Percentiles rank a stretch among this genome's conserved stretches.
Conservation (phyloP, 1,140 invertebrate species). For the Drosophila auraria region DNA sequence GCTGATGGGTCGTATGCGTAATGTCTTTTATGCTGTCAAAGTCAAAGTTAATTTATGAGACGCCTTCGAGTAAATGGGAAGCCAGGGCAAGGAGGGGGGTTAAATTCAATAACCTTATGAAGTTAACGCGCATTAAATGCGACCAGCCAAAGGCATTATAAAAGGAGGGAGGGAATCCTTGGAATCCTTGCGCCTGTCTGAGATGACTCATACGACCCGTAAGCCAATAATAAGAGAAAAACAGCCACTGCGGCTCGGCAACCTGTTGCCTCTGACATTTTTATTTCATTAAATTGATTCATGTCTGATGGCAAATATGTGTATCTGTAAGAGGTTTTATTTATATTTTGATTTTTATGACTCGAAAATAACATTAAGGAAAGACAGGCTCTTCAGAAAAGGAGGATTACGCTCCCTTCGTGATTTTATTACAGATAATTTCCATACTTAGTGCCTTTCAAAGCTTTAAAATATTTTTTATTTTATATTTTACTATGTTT, state of each 20-base stretch:
- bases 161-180: neutral
- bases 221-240: conserved; percentile 22
- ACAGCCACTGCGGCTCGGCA: conserved; percentile 11
- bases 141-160: conserved; percentile 29
- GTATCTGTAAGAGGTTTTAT: neutral
- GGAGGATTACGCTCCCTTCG: no score
- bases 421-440: no score
- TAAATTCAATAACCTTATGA: conserved; percentile 77
- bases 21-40: conserved; percentile 74
- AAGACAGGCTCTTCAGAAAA: no score
- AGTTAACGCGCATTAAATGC: conserved; percentile 74
- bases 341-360: neutral
- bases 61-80: conserved; percentile 30
- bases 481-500: no score
- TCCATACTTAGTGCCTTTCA: no score
- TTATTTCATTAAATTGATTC: conserved; percentile 36
- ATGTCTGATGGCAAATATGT: conserved; percentile 16
- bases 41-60: conserved; percentile 72
- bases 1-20: conserved; percentile 66
- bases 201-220: conserved; percentile 40
- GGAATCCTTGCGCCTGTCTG: conserved; percentile 5
- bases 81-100: conserved; percentile 7
- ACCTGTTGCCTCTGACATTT: conserved; percentile 56
- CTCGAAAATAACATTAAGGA: neutral
- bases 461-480: no score